phyloP scores from a whole-genome alignment of 2,888 invertebrate species.

The Chesias legatella region DNA sequence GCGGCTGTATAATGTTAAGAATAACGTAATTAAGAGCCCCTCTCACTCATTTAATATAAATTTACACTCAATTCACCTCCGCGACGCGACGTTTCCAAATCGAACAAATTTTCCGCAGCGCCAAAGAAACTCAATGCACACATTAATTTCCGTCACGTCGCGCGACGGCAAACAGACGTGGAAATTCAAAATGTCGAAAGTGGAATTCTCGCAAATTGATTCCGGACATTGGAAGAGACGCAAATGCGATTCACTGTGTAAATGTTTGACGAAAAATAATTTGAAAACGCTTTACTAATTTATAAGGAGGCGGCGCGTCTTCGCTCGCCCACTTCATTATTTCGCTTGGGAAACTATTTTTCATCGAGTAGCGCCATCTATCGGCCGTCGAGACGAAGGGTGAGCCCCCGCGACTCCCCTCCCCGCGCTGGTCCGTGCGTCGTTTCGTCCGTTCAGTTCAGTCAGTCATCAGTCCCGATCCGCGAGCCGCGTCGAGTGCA shows the following conservation, averaged over 20 bases:
- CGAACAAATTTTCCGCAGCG: slow-evolving; percentile 39
- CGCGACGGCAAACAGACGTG: slow-evolving; percentile 51
- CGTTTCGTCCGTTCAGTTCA: slow-evolving; percentile 37
- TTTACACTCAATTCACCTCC: slow-evolving; percentile 47
- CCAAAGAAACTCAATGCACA: slow-evolving; percentile 61
- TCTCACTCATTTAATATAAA: slow-evolving; percentile 45
- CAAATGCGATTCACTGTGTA: slow-evolving; percentile 58
- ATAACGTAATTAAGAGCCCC: too few species aligned
- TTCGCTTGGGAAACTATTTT: slow-evolving; percentile 31
- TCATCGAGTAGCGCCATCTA: slow-evolving; percentile 59
- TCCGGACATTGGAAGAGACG: slow-evolving; percentile 59
- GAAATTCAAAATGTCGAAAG: slow-evolving; percentile 62
- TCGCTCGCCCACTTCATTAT: slow-evolving; percentile 41
- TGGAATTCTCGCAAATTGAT: slow-evolving; percentile 67
- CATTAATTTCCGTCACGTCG: slow-evolving; percentile 71
- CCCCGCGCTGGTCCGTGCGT: slow-evolving; percentile 23
- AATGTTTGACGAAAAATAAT: slow-evolving; percentile 68
- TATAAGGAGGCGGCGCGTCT: slow-evolving; percentile 46
- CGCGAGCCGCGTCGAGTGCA: slow-evolving; percentile 40
- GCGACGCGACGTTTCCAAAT: slow-evolving; percentile 40
- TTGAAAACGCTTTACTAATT: slow-evolving; percentile 70
- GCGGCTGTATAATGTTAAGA: too few species aligned
- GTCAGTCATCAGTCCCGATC: slow-evolving; percentile 68
- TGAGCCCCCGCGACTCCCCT: slow-evolving; percentile 30
- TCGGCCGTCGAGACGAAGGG: slow-evolving; percentile 20